Base-by-base conservation (phyloP, 2,113 vertebrate species). In the Malaclemys terrapin region DNA sequence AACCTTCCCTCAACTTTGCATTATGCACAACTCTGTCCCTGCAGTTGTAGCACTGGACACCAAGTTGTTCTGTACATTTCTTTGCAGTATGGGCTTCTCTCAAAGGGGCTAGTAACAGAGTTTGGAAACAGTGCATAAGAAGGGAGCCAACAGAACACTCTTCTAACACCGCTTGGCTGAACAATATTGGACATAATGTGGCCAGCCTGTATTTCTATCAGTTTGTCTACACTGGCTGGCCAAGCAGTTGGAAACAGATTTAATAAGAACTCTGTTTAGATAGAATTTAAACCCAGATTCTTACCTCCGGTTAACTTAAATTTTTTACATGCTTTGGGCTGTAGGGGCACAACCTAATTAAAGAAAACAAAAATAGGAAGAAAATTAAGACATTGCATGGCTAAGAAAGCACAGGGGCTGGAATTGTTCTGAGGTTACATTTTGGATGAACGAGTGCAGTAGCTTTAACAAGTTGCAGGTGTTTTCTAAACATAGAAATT, bases 41-140 rank as follows among this genome's bases (percentile, higher is more conserved):
- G 2, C 10, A 69, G 17, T 38, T 0, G 19, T 87, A 38, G 49
- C 1, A 0, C 42, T 3, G 42, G 45, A 17, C 11, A 1, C 20
- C 11, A 75, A 1, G 20, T 2, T 3, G 42, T 7, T 62, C 27
- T 49, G 35, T 42, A 0, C 10, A 20, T 54, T n/a, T 35, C 54
- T 22, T 47, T 2, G 10, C 8, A 0, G 19, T 1, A 4, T 1
- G 1, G 42, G 53, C 80, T 22, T 5, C 2, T 59, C 10, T 69
- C 56, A 20, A n/a, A 3, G 0, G 0, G 27, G 8, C 80, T 11
- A 53, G 59, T 53, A 50, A 22, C 2, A 0, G 10, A 1, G 38
- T 27, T 1, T 5, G 31, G 4, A 31, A 2, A 5, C 56, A 25
- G 22, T 75, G 38, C 10, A 76, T 76, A 76, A 45, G 22, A 24